Evolutionary conservation across 2,113 vertebrate species (phyloP).

Genomic region (Pluvialis apricaria): DNA sequence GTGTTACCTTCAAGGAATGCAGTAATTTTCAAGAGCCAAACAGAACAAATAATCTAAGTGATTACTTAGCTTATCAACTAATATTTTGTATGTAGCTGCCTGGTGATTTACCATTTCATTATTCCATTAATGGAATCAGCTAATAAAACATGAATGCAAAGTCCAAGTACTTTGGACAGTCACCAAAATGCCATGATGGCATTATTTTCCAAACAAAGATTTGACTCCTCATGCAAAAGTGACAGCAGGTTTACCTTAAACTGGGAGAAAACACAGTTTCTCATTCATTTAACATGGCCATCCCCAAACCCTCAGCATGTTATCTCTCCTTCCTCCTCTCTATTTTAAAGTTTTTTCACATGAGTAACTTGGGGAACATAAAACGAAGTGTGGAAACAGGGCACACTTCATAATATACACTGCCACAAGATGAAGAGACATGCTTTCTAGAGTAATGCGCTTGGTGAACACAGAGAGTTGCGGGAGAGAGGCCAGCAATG

Average conservation of each 20-base stretch:
- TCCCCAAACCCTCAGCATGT: neutral
- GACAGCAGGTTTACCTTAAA: neutral
- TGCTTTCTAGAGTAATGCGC: neutral
- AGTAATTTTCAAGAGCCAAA: neutral
- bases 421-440: neutral
- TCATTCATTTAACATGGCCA: neutral
- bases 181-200: neutral
- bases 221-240: accelerated
- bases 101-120: neutral
- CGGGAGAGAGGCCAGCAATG: neutral
- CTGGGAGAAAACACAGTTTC: neutral
- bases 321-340: neutral
- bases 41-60: neutral
- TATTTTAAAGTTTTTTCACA: neutral
- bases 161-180: neutral
- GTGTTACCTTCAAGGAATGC: neutral
- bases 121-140: neutral
- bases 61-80: neutral
- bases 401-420: neutral
- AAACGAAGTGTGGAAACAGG: neutral
- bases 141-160: neutral
- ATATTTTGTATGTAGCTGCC: neutral
- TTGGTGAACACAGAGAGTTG: neutral
- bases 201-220: neutral
- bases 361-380: neutral